phyloP scores from a whole-genome alignment of 2,888 invertebrate species.

The Argyra leucocephala region DNA sequence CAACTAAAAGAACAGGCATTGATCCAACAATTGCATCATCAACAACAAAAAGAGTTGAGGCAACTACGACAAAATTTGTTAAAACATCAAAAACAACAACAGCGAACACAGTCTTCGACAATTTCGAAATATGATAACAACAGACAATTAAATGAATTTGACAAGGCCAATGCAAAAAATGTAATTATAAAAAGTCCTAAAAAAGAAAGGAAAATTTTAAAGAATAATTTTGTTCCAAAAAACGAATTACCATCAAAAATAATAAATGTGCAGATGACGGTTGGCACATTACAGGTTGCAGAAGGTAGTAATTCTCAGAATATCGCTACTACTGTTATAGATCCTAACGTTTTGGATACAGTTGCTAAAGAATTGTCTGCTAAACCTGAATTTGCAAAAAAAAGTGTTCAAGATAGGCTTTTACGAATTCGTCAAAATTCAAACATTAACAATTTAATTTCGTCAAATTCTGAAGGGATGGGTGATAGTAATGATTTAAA shows the following conservation, averaged over 20 bases:
- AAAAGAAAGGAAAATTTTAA: background rate
- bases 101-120: background rate
- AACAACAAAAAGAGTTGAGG: background rate
- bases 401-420: conserved; percentile 23
- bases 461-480: background rate
- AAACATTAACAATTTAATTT: conserved; percentile 5
- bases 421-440: conserved; percentile 16
- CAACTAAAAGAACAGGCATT: background rate
- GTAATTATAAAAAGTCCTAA: background rate
- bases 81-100: background rate
- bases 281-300: background rate
- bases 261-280: background rate
- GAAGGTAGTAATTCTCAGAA: background rate
- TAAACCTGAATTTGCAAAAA: conserved; percentile 23
- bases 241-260: background rate
- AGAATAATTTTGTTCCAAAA: background rate
- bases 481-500: background rate
- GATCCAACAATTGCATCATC: background rate
- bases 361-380: conserved; percentile 19
- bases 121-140: background rate
- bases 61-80: background rate
- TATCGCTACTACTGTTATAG: background rate
- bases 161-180: background rate
- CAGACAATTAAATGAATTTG: background rate
- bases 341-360: background rate